Base-by-base conservation (phyloP, 1,140 invertebrate genomes). In the Achatina immaculata region DNA sequence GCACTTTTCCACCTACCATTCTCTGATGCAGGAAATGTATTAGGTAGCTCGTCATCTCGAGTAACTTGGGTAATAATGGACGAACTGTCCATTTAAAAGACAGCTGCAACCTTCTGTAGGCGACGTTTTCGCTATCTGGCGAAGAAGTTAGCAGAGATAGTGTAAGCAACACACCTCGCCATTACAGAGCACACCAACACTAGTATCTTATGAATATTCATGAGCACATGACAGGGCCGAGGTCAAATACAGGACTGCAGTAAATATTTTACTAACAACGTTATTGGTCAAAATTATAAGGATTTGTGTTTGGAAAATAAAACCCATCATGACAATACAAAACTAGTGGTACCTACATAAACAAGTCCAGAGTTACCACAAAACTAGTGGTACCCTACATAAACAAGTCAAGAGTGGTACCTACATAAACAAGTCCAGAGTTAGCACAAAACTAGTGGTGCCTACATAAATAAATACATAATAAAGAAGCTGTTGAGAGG, bases 41-140 rank as follows among this genome's bases (percentile, higher is more conserved):
- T 96, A 92, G 96, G 94, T 93, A 96, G 95, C 94, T 97, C 96
- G 94, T 97, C 96, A 95, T 98, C 96, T 93, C 96, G 95, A 93
- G 95, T 96, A 94, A 97, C 96, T 94, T 97, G 96, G 93, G 96
- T 97, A 93, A 97, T 97, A 94, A 98, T 97, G 95, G 96, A 97
- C 95, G 96, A 96, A 95, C 95, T 96, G 96, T 97, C 96, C 96
- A 97, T 98, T 95, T 95, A 95, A 94, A 85, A 80, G 75, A 81
- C 76, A 81, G 76, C 82, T 85, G 85, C 76, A 81, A 81, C 82
- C 81, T 83, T 84, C 85, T 82, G 86, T 83, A 62, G 86, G 84
- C 88, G 85, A 86, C 87, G 87, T 89, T 83, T 86, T 88, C 82
- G 82, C 78, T 85, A 77, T 79, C 83, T 83, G 48, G 45, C 31